Evolutionary conservation across 2,113 vertebrate genomes (phyloP), one percentile per base, ranked within the genome.

Genomic region (Silurus meridionalis): DNA sequence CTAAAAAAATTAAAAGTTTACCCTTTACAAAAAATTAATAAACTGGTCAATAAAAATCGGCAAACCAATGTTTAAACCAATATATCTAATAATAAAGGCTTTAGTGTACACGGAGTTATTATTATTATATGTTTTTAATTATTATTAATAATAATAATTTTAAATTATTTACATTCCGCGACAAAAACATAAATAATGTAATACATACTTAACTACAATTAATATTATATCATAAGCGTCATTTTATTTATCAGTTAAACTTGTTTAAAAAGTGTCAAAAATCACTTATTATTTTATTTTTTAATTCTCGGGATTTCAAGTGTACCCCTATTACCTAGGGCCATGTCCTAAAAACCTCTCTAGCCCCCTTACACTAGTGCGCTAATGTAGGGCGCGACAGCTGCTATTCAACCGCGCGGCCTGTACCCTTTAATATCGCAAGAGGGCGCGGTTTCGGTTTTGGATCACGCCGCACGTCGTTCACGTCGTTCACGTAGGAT

Each of bases 401-500:
- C n/a, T 14, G 53, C 14, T 21, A 21, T 0, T 60, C 5, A n/a
- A 46, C 55, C 46, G 15, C 15, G 48, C 67, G 55, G 63, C 37
- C 2, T 67, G 6, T 11, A 21, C 80, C 37, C 37, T 37, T 53
- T 17, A 8, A 52, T 46, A 19, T 17, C 48, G 37, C 21, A 9
- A n/a, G 9, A 25, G 48, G 46, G n/a, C 25, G 80, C 63, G 9
- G 60, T 2, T 53, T 77, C 5, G 17, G 17, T 80, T 80, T 2
- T 13, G 69, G 50, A 84, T 61, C 53, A 50, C 14, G 2, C 5
- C 60, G 5, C 67, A 80, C 77, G 50, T 60, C 69, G 6, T 60
- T 8, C 67, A 80, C 77, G 50, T 60, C 67, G 37, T 90, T 92
- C 93, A 94, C 93, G 93, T 93, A 92, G 78, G 60, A 89, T 91